phyloP scores from a whole-genome alignment of 2,797 vertebrate genomes.

The Schizothorax lantsangensis region DNA sequence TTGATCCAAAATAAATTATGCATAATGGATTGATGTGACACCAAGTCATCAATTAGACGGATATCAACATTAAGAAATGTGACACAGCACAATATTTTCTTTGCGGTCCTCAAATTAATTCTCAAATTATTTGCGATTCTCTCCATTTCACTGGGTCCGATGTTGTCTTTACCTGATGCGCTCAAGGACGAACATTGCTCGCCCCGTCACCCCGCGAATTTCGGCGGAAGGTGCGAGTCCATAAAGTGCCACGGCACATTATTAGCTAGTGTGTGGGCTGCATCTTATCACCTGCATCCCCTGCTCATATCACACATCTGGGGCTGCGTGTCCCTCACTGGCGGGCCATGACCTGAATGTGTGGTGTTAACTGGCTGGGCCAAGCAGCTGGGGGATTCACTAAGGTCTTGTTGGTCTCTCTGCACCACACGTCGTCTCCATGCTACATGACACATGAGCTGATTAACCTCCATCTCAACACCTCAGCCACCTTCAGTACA shows the following conservation, averaged over 20 bases:
- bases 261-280: slow-evolving; percentile 62
- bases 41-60: slow-evolving; percentile 87
- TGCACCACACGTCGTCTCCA: slow-evolving; percentile 35
- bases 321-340: slow-evolving; percentile 70
- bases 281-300: slow-evolving; percentile 64
- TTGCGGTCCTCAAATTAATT: slow-evolving; percentile 33
- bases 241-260: slow-evolving; percentile 68
- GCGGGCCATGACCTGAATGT: slow-evolving; percentile 73
- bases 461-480: slow-evolving; percentile 52
- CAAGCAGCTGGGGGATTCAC: slow-evolving; percentile 68
- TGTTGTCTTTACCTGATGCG: not conserved
- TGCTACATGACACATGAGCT: slow-evolving; percentile 46
- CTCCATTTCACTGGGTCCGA: not conserved
- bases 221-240: slow-evolving; percentile 72
- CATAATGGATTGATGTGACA: slow-evolving; percentile 87
- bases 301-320: slow-evolving; percentile 76
- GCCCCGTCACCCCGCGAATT: slow-evolving; percentile 56
- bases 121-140: not conserved
- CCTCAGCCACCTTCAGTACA: slow-evolving; percentile 41
- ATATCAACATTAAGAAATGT: slow-evolving; percentile 82
- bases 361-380: slow-evolving; percentile 76
- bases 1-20: slow-evolving; percentile 88
- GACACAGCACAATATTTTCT: slow-evolving; percentile 75
- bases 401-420: slow-evolving; percentile 51
- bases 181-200: slow-evolving; percentile 46